Conservation (phyloP, 2,888 invertebrate genomes). For the Masnerella sp. region DNA sequence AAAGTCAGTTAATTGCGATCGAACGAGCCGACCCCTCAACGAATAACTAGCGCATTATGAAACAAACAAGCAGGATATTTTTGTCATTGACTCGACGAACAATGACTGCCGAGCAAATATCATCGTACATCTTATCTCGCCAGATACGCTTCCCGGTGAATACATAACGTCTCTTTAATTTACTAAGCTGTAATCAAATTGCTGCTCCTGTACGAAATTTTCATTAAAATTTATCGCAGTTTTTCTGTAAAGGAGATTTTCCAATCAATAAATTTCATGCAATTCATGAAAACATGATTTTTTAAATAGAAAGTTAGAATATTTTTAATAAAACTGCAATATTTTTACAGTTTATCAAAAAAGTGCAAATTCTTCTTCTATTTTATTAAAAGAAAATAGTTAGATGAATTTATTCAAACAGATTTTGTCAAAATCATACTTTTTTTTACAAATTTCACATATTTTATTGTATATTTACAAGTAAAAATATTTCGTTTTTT, state of each 20-base stretch:
- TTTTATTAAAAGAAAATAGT: too few relatives aligned
- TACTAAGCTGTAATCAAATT: slow-evolving; percentile 45
- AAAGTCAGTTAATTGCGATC: slow-evolving; percentile 6
- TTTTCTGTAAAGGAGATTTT: slow-evolving; percentile 40
- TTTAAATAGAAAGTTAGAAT: too few relatives aligned
- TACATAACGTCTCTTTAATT: slow-evolving; percentile 44
- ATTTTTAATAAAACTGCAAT: too few relatives aligned
- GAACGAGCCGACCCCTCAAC: slow-evolving; percentile 10
- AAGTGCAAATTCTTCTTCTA: too few relatives aligned
- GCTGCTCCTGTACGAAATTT: slow-evolving; percentile 12
- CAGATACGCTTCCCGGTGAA: slow-evolving; percentile 41
- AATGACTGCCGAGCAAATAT: slow-evolving; percentile 41
- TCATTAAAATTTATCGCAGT: slow-evolving; percentile 24
- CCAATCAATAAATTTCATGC: too few relatives aligned
- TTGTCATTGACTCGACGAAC: slow-evolving; percentile 38
- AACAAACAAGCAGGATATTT: slow-evolving; percentile 33
- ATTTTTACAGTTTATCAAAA: too few relatives aligned
- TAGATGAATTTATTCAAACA: too few relatives aligned
- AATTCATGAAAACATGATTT: too few relatives aligned
- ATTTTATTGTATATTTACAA: too few relatives aligned
- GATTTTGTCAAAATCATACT: too few relatives aligned
- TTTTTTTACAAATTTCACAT: too few relatives aligned
- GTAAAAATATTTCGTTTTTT: too few relatives aligned
- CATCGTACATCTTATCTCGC: slow-evolving; percentile 45
- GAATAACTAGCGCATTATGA: slow-evolving; percentile 16